Evolutionary conservation across 2,797 vertebrate genomes (phyloP).

Genomic region (Melanotaenia parkinsoni): DNA sequence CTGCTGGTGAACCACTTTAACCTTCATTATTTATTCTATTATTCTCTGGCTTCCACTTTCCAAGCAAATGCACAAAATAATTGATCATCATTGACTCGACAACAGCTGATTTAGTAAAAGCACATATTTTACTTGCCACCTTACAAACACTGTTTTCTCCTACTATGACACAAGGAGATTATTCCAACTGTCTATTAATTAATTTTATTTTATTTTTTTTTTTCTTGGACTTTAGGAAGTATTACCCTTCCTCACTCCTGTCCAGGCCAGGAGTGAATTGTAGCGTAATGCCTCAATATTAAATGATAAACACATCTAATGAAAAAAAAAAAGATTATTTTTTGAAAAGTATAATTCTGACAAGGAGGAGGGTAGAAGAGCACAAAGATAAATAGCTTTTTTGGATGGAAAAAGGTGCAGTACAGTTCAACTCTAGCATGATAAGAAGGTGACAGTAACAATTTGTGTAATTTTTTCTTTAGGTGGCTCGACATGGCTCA

Average conservation of each 20-base stretch:
- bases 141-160: slow-evolving; percentile 43
- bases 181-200: slow-evolving; percentile 60
- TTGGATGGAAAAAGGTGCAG: slow-evolving; percentile 14
- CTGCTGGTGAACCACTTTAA: not conserved
- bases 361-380: slow-evolving; percentile 10
- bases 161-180: slow-evolving; percentile 30
- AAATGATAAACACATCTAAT: slow-evolving; percentile 30
- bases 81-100: slow-evolving; percentile 19
- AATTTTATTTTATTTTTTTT: slow-evolving; percentile 41
- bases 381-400: slow-evolving; percentile 11
- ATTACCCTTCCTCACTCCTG: slow-evolving; percentile 51
- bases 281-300: no score
- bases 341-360: slow-evolving; percentile 16
- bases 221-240: slow-evolving; percentile 43
- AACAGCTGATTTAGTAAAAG: slow-evolving; percentile 41
- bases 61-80: slow-evolving; percentile 10
- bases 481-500: not conserved
- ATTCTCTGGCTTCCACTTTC: slow-evolving; percentile 1
- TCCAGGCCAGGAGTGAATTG: slow-evolving; percentile 30
- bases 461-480: not conserved
- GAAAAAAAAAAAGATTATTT: slow-evolving; percentile 4
- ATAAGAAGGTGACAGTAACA: not conserved
- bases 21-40: slow-evolving; percentile 36
- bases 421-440: not conserved
- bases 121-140: slow-evolving; percentile 39